Evolutionary conservation across 2,113 vertebrate species (phyloP).

Genomic region (Actinemys pallida): DNA sequence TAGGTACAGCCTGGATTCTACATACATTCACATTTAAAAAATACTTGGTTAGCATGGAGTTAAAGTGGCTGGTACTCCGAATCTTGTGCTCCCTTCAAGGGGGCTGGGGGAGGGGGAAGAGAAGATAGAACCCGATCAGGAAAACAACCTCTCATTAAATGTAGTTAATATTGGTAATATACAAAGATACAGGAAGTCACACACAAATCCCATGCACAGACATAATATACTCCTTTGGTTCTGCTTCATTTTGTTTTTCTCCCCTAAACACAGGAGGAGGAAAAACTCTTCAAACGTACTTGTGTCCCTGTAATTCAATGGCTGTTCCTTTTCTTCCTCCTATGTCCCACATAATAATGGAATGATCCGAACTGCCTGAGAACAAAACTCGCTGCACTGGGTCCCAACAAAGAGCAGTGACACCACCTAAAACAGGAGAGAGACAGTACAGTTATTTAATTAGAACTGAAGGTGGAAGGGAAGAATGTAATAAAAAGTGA

Average conservation of each 20-base stretch:
- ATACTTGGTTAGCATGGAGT: accelerated
- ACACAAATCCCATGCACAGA: neutral
- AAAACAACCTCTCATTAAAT: conserved; percentile 11
- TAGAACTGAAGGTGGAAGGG: neutral
- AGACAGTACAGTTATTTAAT: conserved; percentile 12
- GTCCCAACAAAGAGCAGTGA: conserved; percentile 97
- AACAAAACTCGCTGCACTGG: conserved; percentile 92
- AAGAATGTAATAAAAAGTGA: neutral
- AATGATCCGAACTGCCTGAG: conserved; percentile 97
- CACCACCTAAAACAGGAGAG: conserved; percentile 84
- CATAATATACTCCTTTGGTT: conserved; percentile 8
- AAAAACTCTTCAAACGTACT: conserved; percentile 79
- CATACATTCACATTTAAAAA: neutral
- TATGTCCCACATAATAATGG: conserved; percentile 99
- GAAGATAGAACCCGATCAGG: accelerated
- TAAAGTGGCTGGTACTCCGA: neutral
- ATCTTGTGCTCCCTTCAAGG: conserved; percentile 52
- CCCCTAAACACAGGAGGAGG: conserved; percentile 22
- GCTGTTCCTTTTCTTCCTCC: conserved; percentile 97
- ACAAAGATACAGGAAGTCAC: neutral
- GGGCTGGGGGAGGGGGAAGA: neutral
- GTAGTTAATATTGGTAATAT: neutral
- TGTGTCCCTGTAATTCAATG: conserved; percentile 98
- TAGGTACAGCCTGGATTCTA: neutral
- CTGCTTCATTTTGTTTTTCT: conserved; percentile 46